Evolutionary conservation across 2,797 vertebrate genomes (phyloP).

Genomic region (Sebastes elongatus): DNA sequence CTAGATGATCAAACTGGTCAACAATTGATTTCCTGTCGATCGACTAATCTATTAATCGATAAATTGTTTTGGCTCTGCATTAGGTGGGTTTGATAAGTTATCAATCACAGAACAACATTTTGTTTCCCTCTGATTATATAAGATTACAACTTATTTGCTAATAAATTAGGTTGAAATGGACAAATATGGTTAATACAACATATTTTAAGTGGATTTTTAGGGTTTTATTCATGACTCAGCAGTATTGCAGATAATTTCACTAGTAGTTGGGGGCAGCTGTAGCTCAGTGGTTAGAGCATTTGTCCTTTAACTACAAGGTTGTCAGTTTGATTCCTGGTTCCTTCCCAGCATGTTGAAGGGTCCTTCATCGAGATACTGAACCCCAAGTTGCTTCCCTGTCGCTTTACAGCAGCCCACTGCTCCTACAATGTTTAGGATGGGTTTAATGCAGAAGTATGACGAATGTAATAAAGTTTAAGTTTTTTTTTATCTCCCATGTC

Average conservation of each 20-base stretch:
- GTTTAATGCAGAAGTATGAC: too few relatives aligned
- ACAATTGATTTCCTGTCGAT: rapidly evolving
- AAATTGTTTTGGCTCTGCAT: too few relatives aligned
- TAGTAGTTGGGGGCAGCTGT: neutral
- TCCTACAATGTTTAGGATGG: too few relatives aligned
- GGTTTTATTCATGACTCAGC: neutral
- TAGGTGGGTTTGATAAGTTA: neutral
- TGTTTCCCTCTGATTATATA: neutral
- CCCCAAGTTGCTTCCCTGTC: too few relatives aligned
- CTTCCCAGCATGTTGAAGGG: too few relatives aligned
- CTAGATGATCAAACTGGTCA: too few relatives aligned
- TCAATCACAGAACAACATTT: neutral
- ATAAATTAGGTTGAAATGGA: neutral
- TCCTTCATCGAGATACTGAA: too few relatives aligned
- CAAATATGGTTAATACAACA: neutral
- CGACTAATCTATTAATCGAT: too few relatives aligned
- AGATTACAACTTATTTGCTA: neutral
- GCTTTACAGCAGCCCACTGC: too few relatives aligned
- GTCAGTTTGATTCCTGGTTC: too few relatives aligned
- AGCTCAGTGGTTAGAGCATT: neutral
- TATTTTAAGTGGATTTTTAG: neutral
- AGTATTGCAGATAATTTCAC: neutral
- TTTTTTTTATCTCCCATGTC: neutral
- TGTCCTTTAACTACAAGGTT: too few relatives aligned
- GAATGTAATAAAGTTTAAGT: too few relatives aligned